Evolutionary conservation across 1,140 invertebrate genomes (phyloP), one percentile per base, ranked within the genome.

Genomic region (Zaprionus camerounensis): DNA sequence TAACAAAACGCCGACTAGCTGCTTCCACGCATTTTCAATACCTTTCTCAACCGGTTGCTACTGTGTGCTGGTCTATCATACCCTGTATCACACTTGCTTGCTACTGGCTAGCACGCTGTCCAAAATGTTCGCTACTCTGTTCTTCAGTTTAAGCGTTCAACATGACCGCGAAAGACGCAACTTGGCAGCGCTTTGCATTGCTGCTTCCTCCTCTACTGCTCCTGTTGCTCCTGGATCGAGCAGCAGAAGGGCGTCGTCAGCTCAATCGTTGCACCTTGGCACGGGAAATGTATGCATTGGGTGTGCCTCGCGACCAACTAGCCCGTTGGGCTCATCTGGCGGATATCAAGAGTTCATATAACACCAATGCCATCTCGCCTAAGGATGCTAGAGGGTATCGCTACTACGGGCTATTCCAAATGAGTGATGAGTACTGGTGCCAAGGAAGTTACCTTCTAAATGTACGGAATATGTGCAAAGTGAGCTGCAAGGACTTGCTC

Each of bases 321-420:
- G 46, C 71, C 3, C 20, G 65, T n/a, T 84, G 94, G 94, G 93
- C 94, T 2, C 94, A 94, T 73, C 81, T 94, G n/a, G 91, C 94
- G 0, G 91, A 94, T 63, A 66, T 81, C 17, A 93, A 94, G 72
- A 94, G 94, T 69, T 61, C 69, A 5, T 78, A 91, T 5, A 82
- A 76, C 17, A 94, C 94, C 0, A 65, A 78, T 36, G 92, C 86
- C 26, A 75, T 91, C 3, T 90, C 92, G 7, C 70, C 85, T 13
- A 71, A 86, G 17, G 94, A 94, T 70, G 77, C 67, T 4, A 91
- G 94, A 71, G 93, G 93, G 0, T 93, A 92, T 28, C 77, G 84
- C 26, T 94, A 94, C 79, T 94, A 93, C 78, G 94, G 94, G 0
- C 85, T 94, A 34, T 94, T 94, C 91, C 94, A 94, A 91, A 93